phyloP scores from a whole-genome alignment of 2,888 invertebrate genomes.

The Atrina japonica region DNA sequence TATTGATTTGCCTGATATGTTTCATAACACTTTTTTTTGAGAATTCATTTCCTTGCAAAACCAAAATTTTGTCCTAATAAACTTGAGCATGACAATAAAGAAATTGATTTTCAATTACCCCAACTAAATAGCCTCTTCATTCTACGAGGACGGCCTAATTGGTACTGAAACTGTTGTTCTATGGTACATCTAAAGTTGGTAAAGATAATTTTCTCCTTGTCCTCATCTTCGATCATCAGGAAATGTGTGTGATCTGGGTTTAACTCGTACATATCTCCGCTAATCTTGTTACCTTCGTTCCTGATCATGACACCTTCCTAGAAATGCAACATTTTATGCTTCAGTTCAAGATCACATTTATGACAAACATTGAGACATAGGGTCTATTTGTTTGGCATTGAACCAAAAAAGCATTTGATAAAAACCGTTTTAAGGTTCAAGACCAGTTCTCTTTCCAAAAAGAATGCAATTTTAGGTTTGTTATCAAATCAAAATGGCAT shows the following conservation, averaged over 20 bases:
- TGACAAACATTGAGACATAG: too few relatives aligned
- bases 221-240: conserved; percentile 72
- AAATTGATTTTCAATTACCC: conserved; percentile 49
- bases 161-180: conserved; percentile 62
- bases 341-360: too few relatives aligned
- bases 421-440: too few relatives aligned
- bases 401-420: neutral
- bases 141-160: conserved; percentile 53
- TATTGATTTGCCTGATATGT: too few relatives aligned
- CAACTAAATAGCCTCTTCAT: conserved; percentile 50
- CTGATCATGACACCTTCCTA: conserved; percentile 51
- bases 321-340: too few relatives aligned
- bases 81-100: neutral
- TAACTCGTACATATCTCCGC: conserved; percentile 63
- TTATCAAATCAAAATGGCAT: too few relatives aligned
- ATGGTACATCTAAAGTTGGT: conserved; percentile 57
- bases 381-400: too few relatives aligned
- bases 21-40: too few relatives aligned
- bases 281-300: conserved; percentile 57
- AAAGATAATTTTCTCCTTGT: conserved; percentile 41
- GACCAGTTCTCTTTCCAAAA: too few relatives aligned
- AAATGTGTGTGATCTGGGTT: conserved; percentile 80
- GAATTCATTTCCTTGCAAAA: too few relatives aligned
- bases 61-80: neutral
- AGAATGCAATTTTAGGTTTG: too few relatives aligned